A percentile compares a stretch with the other conserved stretches of the same genome.
Evolutionary conservation across 2,888 invertebrate genomes (phyloP).

Genomic region (Heliconius erato): DNA sequence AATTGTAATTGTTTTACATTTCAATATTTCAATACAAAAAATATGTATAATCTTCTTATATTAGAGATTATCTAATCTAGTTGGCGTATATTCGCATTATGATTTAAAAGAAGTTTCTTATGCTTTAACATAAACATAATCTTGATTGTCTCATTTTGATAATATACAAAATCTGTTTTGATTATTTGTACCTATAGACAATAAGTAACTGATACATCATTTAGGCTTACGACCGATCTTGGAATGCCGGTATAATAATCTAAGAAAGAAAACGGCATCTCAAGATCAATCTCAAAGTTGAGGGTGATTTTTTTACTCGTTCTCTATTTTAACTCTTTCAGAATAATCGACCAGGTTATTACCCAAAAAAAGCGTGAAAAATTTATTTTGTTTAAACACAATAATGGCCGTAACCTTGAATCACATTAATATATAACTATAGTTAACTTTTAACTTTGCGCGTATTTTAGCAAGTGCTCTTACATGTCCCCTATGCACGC

Average conservation of each 20-base stretch:
- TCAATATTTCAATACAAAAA: constrained; percentile 1
- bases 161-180: neutral
- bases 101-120: neutral
- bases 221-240: neutral
- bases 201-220: neutral
- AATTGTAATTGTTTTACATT: constrained; percentile 23
- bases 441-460: constrained; percentile 8
- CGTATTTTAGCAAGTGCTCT: constrained; percentile 12
- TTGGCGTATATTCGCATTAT: constrained; percentile 6
- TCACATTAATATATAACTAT: neutral
- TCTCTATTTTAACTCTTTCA: no score
- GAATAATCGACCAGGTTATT: no score
- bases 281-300: no score
- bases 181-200: no score
- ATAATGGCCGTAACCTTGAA: constrained; percentile 14
- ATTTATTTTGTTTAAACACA: neutral
- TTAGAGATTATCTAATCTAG: constrained; percentile 13
- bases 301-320: no score
- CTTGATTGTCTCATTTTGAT: neutral
- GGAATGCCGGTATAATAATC: no score
- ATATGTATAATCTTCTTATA: neutral
- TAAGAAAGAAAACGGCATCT: no score
- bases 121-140: neutral
- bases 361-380: no score
- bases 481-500: constrained; percentile 24